phyloP scores from a whole-genome alignment of 35 echinoderm and acorn worm genomes.

The Holothuria glaberrima region DNA sequence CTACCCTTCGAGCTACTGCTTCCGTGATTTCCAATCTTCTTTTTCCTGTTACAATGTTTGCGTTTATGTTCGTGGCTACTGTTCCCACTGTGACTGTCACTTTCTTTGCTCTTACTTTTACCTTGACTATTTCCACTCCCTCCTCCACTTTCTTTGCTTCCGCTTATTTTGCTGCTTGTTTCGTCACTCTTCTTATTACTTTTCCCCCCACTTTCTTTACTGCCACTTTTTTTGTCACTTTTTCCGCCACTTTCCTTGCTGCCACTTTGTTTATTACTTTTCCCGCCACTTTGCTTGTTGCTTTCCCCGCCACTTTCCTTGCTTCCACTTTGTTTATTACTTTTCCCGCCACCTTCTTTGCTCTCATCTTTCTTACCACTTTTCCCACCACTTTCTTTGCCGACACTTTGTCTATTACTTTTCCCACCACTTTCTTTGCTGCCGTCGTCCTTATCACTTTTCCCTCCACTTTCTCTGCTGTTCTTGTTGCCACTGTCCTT shows the following conservation, averaged over 20 bases:
- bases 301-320: background rate
- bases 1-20: slow-evolving; percentile 12
- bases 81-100: background rate
- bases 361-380: background rate
- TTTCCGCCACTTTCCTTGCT: background rate
- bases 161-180: background rate
- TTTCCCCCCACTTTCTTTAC: background rate
- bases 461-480: no score
- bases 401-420: background rate
- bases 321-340: background rate
- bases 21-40: background rate
- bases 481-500: background rate
- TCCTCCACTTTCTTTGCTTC: no score
- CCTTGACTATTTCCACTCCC: background rate
- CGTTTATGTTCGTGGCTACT: background rate
- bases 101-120: background rate
- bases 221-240: background rate
- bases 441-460: background rate
- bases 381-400: no score
- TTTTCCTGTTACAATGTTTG: background rate
- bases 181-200: background rate
- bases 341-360: background rate
- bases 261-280: background rate
- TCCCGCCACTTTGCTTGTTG: background rate
- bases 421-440: background rate